Base-by-base conservation (phyloP, 2,888 invertebrate species). In the Calephelis perditalis region DNA sequence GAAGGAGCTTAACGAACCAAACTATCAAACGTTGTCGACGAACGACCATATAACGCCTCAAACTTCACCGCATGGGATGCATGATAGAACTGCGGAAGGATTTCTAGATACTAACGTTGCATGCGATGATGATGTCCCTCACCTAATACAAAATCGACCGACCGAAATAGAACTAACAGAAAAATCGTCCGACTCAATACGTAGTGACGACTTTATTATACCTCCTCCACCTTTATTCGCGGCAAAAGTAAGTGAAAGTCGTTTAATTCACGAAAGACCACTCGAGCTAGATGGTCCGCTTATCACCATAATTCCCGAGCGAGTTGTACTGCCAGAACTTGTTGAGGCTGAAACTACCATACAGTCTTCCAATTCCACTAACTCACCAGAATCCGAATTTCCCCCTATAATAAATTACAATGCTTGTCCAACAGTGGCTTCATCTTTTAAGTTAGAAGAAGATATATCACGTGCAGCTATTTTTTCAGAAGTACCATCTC, bases 141-240 rank as follows among this genome's bases (percentile, higher is more conserved):
- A 83, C 88, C 85, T 88, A 89, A 88, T 85, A 71, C 79, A 78
- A 73, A 77, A 81, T 68, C 78, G 77, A 74, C 75, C 78, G 67
- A 72, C 78, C 68, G 77, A 66, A 68, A 72, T 78, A 68, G 81
- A 81, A 67, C 58, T 79, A 72, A 79, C 77, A 70, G 75, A 80
- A 67, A 78, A 77, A 70, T 78, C 74, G 72, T 74, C 79, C 74
- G 80, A 71, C 74, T 75, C 77, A 68, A 81, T 82, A 67, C 81
- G 82, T 70, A 80, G 87, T 71, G 86, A 83, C 63, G 88, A 89
- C 70, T 78, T 85, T 75, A 89, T 90, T 77, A 88, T 90, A 65
- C 89, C 89, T 70, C 89, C 89, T 78, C 89, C 89, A 78, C 89
- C 89, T 71, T 78, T 83, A 72, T 90, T 90, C 76, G 84, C 87